These are phyloP conservation scores for Gonocerus acuteangulatus DNA, from an alignment of 2,888 invertebrate species.

Conservation along the genomic window DNA sequence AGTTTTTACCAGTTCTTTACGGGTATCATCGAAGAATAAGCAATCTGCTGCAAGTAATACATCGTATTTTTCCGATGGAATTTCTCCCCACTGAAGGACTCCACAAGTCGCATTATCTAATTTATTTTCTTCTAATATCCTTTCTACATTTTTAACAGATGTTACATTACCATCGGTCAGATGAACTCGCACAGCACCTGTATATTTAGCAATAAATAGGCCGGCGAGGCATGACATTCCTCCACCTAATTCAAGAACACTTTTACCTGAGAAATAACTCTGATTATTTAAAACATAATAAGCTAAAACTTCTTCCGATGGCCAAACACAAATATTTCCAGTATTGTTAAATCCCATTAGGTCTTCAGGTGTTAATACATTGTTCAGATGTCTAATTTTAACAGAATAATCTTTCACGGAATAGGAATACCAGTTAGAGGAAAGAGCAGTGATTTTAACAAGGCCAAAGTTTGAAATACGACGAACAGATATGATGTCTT, in stretches of 20 bases:
- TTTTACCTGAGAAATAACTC: conserved; percentile 56
- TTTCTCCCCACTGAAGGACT: conserved; percentile 50
- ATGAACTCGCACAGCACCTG: conserved; percentile 55
- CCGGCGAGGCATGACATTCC: conserved; percentile 80
- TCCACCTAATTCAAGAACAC: conserved; percentile 69
- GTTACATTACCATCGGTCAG: conserved; percentile 72
- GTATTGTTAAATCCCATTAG: conserved; percentile 76
- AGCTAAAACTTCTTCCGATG: conserved; percentile 66
- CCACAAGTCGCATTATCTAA: conserved; percentile 43
- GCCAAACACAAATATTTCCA: conserved; percentile 73
- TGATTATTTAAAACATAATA: conserved; percentile 60
- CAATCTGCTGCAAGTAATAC: conserved; percentile 71
- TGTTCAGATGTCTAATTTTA: conserved; percentile 53
- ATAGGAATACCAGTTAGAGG: conserved; percentile 45
- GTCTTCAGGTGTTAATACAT: conserved; percentile 59
- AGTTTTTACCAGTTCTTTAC: conserved; percentile 58
- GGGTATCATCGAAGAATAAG: conserved; percentile 66
- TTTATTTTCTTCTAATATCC: conserved; percentile 58
- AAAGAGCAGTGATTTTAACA: conserved; percentile 41
- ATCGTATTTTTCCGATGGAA: conserved; percentile 50
- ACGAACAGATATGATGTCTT: conserved; percentile 42
- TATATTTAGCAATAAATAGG: conserved; percentile 60
- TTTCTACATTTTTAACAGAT: conserved; percentile 63
- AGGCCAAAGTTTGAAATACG: conserved; percentile 45
- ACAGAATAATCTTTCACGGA: conserved; percentile 42